Evolutionary conservation across 2,797 vertebrate species (phyloP).

Genomic region (Thunnus albacares): DNA sequence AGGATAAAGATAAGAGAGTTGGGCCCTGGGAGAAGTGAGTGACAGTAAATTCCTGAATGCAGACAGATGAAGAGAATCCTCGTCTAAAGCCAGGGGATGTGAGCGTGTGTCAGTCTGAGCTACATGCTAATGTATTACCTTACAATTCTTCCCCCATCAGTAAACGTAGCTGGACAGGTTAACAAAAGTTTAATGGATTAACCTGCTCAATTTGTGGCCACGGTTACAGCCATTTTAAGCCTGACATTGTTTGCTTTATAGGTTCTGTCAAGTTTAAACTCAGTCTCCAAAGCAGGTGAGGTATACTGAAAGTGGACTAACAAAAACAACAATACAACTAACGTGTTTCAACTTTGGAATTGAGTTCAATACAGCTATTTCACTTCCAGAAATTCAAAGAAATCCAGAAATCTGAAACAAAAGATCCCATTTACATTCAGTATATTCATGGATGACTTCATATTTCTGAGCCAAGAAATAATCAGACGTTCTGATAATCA

Average conservation of each 20-base stretch:
- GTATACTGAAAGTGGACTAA: not conserved
- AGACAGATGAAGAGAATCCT: slow-evolving; percentile 66
- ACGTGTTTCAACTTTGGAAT: slow-evolving; percentile 12
- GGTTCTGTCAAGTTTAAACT: slow-evolving; percentile 17
- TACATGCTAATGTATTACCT: slow-evolving; percentile 47
- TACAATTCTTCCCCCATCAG: slow-evolving; percentile 25
- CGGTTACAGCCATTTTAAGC: slow-evolving; percentile 29
- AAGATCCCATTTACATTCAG: slow-evolving; percentile 29
- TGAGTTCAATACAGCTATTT: slow-evolving; percentile 5
- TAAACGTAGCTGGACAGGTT: slow-evolving; percentile 44
- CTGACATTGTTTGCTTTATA: slow-evolving; percentile 24
- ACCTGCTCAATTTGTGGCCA: slow-evolving; percentile 43
- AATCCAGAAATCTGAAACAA: not conserved
- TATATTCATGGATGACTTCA: not conserved
- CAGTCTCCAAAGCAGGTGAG: slow-evolving; percentile 16
- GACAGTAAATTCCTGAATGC: slow-evolving; percentile 70
- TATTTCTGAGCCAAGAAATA: slow-evolving; percentile 8
- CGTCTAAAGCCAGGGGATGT: slow-evolving; percentile 48
- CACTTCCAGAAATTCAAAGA: not conserved
- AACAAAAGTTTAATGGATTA: slow-evolving; percentile 50
- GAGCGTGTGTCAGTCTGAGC: slow-evolving; percentile 24
- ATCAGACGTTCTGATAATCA: not conserved
- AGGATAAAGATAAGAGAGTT: slow-evolving; percentile 53
- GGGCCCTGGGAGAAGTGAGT: slow-evolving; percentile 58
- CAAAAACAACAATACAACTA: not conserved